Conservation (phyloP, 2,797 vertebrate genomes). For the Anguilla megastoma region DNA sequence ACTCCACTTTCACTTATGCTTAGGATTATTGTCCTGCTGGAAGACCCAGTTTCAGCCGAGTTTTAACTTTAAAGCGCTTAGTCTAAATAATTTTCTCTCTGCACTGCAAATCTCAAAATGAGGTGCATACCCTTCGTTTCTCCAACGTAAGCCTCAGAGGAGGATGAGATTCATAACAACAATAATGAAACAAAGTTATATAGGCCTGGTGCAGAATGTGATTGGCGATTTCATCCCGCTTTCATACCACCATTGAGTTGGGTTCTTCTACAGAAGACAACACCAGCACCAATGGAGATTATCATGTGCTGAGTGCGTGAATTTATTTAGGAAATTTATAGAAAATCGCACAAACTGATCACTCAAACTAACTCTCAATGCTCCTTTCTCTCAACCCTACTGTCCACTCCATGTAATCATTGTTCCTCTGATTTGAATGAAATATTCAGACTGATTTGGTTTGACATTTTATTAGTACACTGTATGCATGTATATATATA, state of each 20-base stretch:
- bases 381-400: not conserved
- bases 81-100: too few species aligned
- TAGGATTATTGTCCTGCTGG: too few species aligned
- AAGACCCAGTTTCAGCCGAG: too few species aligned
- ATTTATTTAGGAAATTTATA: not conserved
- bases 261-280: not conserved
- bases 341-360: not conserved
- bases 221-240: not conserved
- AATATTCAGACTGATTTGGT: not conserved
- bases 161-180: not conserved
- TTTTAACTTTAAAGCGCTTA: too few species aligned
- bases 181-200: not conserved
- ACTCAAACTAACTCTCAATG: not conserved
- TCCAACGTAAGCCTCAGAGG: not conserved
- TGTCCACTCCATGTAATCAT: not conserved
- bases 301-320: not conserved
- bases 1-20: too few species aligned
- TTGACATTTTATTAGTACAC: not conserved
- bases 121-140: not conserved
- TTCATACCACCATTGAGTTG: not conserved
- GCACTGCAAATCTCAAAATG: not conserved
- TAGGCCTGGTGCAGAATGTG: not conserved
- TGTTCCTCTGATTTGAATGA: not conserved
- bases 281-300: not conserved
- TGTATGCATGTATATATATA: not conserved